Percentiles rank a stretch among this genome's conserved stretches.
phyloP scores from a whole-genome alignment of 2,797 vertebrate genomes.

The Anabas testudineus region DNA sequence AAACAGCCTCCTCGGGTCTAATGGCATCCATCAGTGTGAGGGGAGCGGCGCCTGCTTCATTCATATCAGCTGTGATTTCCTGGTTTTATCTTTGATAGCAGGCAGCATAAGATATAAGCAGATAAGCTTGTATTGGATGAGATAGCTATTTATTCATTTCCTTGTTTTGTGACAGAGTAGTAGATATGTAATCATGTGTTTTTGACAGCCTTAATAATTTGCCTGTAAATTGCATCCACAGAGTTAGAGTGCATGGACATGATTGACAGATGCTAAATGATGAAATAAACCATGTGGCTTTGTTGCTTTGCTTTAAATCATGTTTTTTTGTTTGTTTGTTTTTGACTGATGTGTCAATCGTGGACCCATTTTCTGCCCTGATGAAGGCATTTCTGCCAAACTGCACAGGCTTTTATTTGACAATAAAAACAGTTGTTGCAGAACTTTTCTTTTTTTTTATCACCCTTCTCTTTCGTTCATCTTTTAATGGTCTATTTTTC shows the following conservation, averaged over 20 bases:
- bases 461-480: conserved; percentile 6
- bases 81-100: conserved; percentile 14
- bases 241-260: not conserved
- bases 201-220: not conserved
- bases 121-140: not conserved
- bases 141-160: not conserved
- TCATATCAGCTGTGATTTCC: conserved; percentile 13
- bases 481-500: conserved; percentile 5
- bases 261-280: not conserved
- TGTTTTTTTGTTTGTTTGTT: too few species aligned
- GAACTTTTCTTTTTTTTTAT: conserved; percentile 35
- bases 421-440: conserved; percentile 34
- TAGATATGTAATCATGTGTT: not conserved
- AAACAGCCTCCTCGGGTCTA: conserved; percentile 29
- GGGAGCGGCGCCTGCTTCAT: not conserved
- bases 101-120: not conserved
- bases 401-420: conserved; percentile 23
- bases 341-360: conserved; percentile 3
- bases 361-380: not conserved
- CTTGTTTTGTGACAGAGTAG: not conserved
- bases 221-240: not conserved
- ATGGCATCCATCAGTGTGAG: conserved; percentile 11
- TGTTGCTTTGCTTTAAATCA: not conserved
- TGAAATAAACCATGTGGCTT: too few species aligned
- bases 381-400: conserved; percentile 21